These are phyloP conservation scores for Alligator mississippiensis DNA, from an alignment of 2,113 vertebrate genomes.

Conservation along the genomic window DNA sequence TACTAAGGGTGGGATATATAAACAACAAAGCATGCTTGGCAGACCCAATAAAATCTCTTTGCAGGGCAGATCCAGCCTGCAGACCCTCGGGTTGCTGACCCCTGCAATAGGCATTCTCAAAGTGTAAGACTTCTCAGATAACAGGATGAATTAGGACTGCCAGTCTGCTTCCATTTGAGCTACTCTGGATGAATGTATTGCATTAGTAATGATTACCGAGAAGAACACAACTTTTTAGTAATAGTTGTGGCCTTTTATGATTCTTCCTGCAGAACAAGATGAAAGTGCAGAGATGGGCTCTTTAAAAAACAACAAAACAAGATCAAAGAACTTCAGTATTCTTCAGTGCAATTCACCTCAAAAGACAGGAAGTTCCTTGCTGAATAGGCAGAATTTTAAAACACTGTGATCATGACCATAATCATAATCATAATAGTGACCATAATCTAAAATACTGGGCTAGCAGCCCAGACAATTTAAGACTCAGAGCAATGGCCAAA, in stretches of 20 bases:
- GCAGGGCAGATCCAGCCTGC: too few relatives aligned
- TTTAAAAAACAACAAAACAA: not conserved
- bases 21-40: too few relatives aligned
- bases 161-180: not conserved
- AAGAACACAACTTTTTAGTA: not conserved
- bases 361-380: not conserved
- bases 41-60: too few relatives aligned
- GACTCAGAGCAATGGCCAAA: not conserved
- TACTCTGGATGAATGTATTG: not conserved
- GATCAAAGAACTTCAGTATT: not conserved
- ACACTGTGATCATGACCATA: not conserved
- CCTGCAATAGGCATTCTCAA: too few relatives aligned
- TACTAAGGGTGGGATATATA: too few relatives aligned
- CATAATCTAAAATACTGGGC: not conserved
- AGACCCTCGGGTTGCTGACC: too few relatives aligned
- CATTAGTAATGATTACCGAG: not conserved
- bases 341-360: not conserved
- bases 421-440: fast-evolving
- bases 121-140: too few relatives aligned
- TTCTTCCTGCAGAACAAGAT: not conserved
- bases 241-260: not conserved
- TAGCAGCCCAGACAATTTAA: not conserved
- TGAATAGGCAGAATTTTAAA: not conserved
- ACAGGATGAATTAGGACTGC: not conserved
- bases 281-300: not conserved